phyloP scores from a whole-genome alignment of 2,888 invertebrate species.

The Chaetoderma sp. region DNA sequence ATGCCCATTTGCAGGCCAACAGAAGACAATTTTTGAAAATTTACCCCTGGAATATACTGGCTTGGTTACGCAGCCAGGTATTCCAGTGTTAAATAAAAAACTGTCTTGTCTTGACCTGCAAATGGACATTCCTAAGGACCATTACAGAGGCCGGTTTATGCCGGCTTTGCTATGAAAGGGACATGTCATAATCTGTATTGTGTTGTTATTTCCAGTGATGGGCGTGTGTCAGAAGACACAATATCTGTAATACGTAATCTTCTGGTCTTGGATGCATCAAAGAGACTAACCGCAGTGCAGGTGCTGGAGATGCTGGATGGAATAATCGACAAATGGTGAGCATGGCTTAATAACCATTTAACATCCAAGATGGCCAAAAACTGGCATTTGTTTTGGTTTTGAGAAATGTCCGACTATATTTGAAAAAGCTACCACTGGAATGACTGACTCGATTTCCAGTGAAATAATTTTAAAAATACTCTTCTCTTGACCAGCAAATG shows the following conservation, averaged over 20 bases:
- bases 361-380: too few relatives aligned
- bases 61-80: too few relatives aligned
- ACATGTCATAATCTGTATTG: background rate
- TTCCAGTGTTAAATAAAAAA: too few relatives aligned
- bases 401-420: background rate
- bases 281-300: constrained; percentile 78
- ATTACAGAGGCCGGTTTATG: too few relatives aligned
- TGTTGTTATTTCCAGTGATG: constrained; percentile 69
- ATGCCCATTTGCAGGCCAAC: too few relatives aligned
- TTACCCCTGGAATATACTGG: too few relatives aligned
- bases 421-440: too few relatives aligned
- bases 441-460: background rate
- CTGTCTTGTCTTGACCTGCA: too few relatives aligned
- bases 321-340: constrained; percentile 67
- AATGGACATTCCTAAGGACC: too few relatives aligned
- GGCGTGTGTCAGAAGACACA: constrained; percentile 76
- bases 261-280: constrained; percentile 78
- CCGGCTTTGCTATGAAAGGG: too few relatives aligned
- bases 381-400: background rate
- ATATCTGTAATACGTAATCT: constrained; percentile 78
- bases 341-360: background rate
- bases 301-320: constrained; percentile 73
- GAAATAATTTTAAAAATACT: background rate
- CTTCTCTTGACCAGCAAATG: too few relatives aligned
- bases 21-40: too few relatives aligned